Base-by-base conservation (phyloP, 2,797 vertebrate species). In the Fistularia commersonii region DNA sequence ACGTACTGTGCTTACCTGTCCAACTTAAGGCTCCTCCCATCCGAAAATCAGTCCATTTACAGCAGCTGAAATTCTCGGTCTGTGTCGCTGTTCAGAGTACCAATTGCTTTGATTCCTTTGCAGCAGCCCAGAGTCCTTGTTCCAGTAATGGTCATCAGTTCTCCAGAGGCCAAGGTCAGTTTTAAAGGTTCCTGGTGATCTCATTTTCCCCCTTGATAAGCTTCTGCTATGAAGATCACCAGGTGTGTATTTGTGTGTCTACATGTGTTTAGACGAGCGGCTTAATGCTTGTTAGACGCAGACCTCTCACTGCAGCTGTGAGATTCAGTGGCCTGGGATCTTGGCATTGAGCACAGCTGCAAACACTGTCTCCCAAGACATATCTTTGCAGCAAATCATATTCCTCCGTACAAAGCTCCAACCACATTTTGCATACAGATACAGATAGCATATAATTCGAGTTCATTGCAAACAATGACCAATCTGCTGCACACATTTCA, bases 141-240 rank as follows among this genome's bases (percentile, higher is more conserved):
- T 79, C 54, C 77, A 59, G 74, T 69, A 76, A 78, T 58, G 76
- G 80, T 79, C 62, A 62, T 68, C 57, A 67, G 69, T 66, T 58
- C 75, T 82, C 73, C 60, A 74, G 69, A 75, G 74, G 72, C 73
- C 66, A 74, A 80, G 51, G 65, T 49, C 43, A 48, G 63, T 36
- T 82, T 82, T 86, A 87, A 85, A 80, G 73, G 77, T 77, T 66
- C 41, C 68, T 45, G 72, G 64, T 74, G 81, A 83, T 85, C 81
- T 87, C 66, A 67, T 82, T 83, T 83, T 74, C 65, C 63, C 42
- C 39, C 57, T 35, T 53, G 61, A 64, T 62, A 54, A 64, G 74
- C 54, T 62, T 69, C 51, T 39, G 51, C 52, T 48, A 41, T 23
- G 23, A 23, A 23, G 23, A 2, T 23, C 23, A 23, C 23, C 23